Evolutionary conservation across 1,140 invertebrate genomes (phyloP).

Genomic region (Meloidogyne hapla): DNA sequence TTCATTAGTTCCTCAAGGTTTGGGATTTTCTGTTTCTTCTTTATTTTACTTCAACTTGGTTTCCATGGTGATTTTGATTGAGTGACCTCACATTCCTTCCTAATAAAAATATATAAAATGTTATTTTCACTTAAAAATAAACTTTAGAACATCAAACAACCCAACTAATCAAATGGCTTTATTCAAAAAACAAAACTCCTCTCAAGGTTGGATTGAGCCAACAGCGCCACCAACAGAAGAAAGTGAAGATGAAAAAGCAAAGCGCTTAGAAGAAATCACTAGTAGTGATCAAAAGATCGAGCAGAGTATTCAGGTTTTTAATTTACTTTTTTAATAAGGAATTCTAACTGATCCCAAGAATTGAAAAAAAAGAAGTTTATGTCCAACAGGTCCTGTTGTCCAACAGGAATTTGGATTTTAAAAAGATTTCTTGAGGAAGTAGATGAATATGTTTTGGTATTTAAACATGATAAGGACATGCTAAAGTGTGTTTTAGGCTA

Average conservation of each 20-base stretch:
- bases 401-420: too few species aligned
- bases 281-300: background rate
- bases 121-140: background rate
- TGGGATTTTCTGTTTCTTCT: too few species aligned
- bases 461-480: too few species aligned
- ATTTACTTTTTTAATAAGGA: background rate
- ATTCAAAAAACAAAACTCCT: background rate
- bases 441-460: too few species aligned
- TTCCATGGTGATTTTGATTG: background rate
- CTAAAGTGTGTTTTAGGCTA: too few species aligned
- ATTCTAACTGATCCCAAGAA: too few species aligned
- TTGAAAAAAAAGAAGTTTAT: too few species aligned
- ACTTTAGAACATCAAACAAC: background rate
- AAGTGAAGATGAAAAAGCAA: background rate
- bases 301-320: conserved; percentile 2
- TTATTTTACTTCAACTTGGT: background rate
- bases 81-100: too few species aligned
- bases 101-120: too few species aligned
- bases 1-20: too few species aligned
- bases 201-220: background rate
- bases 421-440: too few species aligned
- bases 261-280: background rate
- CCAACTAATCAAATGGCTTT: background rate
- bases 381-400: too few species aligned
- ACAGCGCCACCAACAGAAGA: background rate